Evolutionary conservation across 2,888 invertebrate genomes (phyloP), one percentile per base, ranked within the genome.

Genomic region (Papilio protenor): DNA sequence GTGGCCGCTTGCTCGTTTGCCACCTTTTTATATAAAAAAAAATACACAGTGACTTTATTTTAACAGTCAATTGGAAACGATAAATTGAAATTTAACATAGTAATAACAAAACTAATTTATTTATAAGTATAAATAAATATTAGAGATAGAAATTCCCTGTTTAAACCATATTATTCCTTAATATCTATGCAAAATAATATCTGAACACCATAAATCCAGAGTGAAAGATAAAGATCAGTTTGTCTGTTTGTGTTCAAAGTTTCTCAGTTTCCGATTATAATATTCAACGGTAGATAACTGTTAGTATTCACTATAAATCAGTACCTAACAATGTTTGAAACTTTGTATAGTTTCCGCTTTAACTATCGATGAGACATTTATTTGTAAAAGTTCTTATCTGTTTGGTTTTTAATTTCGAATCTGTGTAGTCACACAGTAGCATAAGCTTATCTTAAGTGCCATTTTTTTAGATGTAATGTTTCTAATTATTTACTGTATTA

Each of bases 211-310:
- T 66, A 66, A 40, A 66, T 66, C 66, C 21, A 6, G 11, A 61
- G 18, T 3, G 12, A 5, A 14, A 66, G 33, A 66, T 66, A 40
- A 66, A 40, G 40, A 66, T 40, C 66, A 11, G n/a, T 61, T 61
- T 61, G 61, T 66, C 12, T 18, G 33, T 64, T 40, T 64, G 18
- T 40, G 40, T n/a, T n/a, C 66, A 18, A 66, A 66, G 40, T 66
- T 66, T 64, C 33, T 64, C 33, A 66, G 66, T 66, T 66, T 40
- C 8, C 40, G 40, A 66, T 66, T 40, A 27, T 3, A 66, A 40
- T 14, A 4, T 33, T 33, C 18, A 18, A 12, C 33, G 33, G 21
- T 64, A 40, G 64, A 66, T 66, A 66, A 66, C 66, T 40, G n/a
- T n/a, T 40, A 33, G 5, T 40, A n/a, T 66, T 18, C 1, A 66